Percentiles rank a stretch among this genome's conserved stretches.
phyloP scores from a whole-genome alignment of 2,888 invertebrate genomes.

The Clanis bilineata region DNA sequence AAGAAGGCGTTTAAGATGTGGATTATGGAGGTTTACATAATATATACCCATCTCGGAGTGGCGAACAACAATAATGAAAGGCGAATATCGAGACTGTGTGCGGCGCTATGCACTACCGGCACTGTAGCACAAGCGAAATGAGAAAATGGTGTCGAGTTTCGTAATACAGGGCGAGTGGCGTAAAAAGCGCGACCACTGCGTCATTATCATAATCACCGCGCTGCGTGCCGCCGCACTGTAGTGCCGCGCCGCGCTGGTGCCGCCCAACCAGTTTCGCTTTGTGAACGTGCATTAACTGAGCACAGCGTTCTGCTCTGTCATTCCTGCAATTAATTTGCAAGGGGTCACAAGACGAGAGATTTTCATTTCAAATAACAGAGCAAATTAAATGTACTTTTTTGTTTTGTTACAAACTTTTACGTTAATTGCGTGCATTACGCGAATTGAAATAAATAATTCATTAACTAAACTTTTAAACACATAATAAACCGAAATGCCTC shows the following conservation, averaged over 20 bases:
- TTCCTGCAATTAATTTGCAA: conserved; percentile 76
- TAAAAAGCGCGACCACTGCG: conserved; percentile 78
- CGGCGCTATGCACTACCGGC: conserved; percentile 40
- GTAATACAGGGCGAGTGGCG: conserved; percentile 68
- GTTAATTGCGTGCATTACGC: background rate
- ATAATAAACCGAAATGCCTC: background rate
- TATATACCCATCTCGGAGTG: conserved; percentile 73
- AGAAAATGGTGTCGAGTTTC: conserved; percentile 70
- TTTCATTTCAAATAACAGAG: conserved; percentile 43
- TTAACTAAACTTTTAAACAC: background rate
- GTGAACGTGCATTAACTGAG: conserved; percentile 77
- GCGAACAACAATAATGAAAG: conserved; percentile 58
- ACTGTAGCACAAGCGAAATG: conserved; percentile 47
- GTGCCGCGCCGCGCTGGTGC: conserved; percentile 12
- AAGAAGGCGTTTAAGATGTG: conserved; percentile 79
- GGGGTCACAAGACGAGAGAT: conserved; percentile 58
- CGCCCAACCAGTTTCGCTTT: conserved; percentile 78
- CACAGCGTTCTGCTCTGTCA: conserved; percentile 75
- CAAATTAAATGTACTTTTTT: background rate
- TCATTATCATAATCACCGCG: conserved; percentile 81
- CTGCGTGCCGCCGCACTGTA: conserved; percentile 57
- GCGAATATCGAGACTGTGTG: conserved; percentile 40
- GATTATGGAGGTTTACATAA: conserved; percentile 80
- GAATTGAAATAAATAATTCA: no score
- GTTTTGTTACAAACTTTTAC: background rate